Percentiles rank a stretch among this genome's conserved stretches.
Conservation (phyloP, 2,888 invertebrate genomes). For the Drymonia ruficornis region DNA sequence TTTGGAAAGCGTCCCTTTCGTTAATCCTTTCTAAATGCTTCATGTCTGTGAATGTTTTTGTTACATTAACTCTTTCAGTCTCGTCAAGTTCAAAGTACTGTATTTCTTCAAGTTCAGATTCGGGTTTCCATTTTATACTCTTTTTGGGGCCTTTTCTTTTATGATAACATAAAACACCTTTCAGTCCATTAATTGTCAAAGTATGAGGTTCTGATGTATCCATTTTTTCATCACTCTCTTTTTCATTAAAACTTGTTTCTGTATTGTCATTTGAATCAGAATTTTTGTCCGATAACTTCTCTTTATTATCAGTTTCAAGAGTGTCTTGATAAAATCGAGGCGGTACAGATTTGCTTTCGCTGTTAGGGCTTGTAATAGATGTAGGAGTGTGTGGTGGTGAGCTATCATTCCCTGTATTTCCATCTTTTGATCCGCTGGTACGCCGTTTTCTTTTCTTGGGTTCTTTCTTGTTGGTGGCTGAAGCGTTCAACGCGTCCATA, state of each 20-base stretch:
- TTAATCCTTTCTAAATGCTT: constrained; percentile 94
- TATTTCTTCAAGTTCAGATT: constrained; percentile 91
- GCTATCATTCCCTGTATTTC: constrained; percentile 68
- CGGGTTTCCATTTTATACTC: constrained; percentile 92
- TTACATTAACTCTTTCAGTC: constrained; percentile 97
- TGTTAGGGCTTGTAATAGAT: constrained; percentile 71
- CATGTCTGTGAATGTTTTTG: constrained; percentile 95
- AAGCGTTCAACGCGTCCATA: constrained; percentile 94
- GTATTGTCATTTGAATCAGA: constrained; percentile 52
- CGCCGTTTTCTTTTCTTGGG: constrained; percentile 92
- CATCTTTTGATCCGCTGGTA: constrained; percentile 89
- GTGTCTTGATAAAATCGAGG: constrained; percentile 96
- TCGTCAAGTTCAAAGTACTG: constrained; percentile 98
- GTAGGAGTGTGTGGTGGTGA: constrained; percentile 85
- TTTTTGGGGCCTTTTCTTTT: constrained; percentile 92
- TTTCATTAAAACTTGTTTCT: constrained; percentile 47
- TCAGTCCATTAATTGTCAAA: constrained; percentile 85
- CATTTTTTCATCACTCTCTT: constrained; percentile 62
- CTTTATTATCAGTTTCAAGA: constrained; percentile 87
- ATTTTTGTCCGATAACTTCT: constrained; percentile 62
- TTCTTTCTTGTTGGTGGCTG: constrained; percentile 90
- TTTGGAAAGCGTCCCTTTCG: constrained; percentile 93
- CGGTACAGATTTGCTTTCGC: constrained; percentile 82
- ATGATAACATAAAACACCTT: constrained; percentile 90
- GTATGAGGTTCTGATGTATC: constrained; percentile 71